A percentile compares a stretch with the other conserved stretches of the same genome.
These are phyloP conservation scores for Hephaestus fuliginosus DNA, from an alignment of 2,797 vertebrate genomes.

Conservation along the genomic window DNA sequence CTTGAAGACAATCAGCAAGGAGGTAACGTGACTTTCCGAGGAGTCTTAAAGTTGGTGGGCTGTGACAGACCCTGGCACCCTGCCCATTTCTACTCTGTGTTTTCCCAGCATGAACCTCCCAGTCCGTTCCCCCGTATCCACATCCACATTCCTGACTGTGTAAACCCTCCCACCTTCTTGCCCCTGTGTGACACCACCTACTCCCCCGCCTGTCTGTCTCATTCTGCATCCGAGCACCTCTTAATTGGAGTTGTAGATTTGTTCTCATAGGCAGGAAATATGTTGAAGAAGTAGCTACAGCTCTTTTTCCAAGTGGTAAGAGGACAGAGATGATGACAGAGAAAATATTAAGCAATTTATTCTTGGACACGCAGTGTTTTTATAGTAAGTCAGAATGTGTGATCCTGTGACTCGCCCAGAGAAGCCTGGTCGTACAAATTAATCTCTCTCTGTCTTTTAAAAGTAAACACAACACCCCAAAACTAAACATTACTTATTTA, in stretches of 20 bases:
- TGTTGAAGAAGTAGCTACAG: not conserved
- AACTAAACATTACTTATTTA: constrained; percentile 8
- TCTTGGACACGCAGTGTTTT: constrained; percentile 38
- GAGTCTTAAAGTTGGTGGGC: constrained; percentile 12
- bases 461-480: constrained; percentile 15
- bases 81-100: constrained; percentile 38
- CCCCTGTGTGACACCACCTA: constrained; percentile 11
- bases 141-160: constrained; percentile 66
- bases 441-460: not conserved
- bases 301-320: constrained; percentile 6
- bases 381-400: constrained; percentile 3
- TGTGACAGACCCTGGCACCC: constrained; percentile 33
- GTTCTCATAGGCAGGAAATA: not conserved
- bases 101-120: constrained; percentile 59
- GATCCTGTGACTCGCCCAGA: constrained; percentile 5
- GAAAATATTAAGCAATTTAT: not conserved
- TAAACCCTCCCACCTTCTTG: constrained; percentile 45
- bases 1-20: not conserved
- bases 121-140: constrained; percentile 44
- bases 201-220: constrained; percentile 17
- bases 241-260: not conserved
- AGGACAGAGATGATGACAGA: not conserved
- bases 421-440: not conserved
- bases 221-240: not conserved
- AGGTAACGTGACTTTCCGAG: constrained; percentile 13